Evolutionary conservation across 2,797 vertebrate species (phyloP), one percentile per base, ranked within the genome.

Genomic region (Paramormyrops hopkinsi): DNA sequence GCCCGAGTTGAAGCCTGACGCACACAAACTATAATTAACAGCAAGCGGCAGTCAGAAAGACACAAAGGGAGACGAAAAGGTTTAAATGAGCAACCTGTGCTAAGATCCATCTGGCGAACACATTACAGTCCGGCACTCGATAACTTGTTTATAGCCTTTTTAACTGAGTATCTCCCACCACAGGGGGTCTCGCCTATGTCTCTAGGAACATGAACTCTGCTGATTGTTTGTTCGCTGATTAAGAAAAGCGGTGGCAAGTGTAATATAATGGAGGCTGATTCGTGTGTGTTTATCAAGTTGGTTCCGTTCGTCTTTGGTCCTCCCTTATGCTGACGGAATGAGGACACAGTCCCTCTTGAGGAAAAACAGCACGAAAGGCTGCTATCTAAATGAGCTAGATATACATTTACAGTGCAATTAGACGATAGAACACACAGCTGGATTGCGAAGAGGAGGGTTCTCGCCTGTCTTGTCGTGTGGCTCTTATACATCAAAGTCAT

Each of bases 241-340:
- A 90, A 65, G 48, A 83, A 86, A 79, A 82, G n/a, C 19, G 69
- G 7, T 2, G 14, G 53, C 46, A 17, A 11, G 76, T 17, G 84
- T 41, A 62, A 83, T 56, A 82, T 50, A 48, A 14, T 87, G 41
- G 33, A 82, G 17, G 25, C 50, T 89, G 48, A 33, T 87, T 89
- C 29, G 11, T 88, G 46, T 65, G n/a, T 88, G 69, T 89, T 88
- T 83, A 62, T 85, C 37, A 41, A 25, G 73, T 62, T 17, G 33
- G 86, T 87, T 9, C n/a, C 69, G 33, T 22, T 44, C 19, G 3
- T 46, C 41, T 82, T 56, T 46, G 46, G 86, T 88, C 51, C 89
- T 89, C 37, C 46, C 76, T 54, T 25, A 83, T 8, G 44, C 59
- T 93, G 92, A 92, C 92, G 92, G 93, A 93, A 93, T 93, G 92